phyloP scores from a whole-genome alignment of 2,888 invertebrate genomes.

The Cyaniris semiargus region DNA sequence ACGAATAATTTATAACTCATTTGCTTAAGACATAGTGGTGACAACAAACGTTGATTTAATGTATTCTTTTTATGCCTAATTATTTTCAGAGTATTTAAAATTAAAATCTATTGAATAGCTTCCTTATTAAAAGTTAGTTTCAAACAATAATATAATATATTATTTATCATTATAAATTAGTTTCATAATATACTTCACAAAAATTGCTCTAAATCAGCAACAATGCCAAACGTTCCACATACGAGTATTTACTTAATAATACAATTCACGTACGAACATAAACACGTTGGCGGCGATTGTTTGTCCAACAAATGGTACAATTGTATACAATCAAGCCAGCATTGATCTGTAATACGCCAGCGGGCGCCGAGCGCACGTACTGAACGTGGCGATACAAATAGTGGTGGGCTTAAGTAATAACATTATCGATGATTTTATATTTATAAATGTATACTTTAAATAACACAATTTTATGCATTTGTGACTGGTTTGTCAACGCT shows the following conservation, averaged over 20 bases:
- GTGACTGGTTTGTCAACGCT: too few relatives aligned
- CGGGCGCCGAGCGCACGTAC: conserved; percentile 45
- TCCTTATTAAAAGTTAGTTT: too few relatives aligned
- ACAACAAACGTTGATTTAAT: not conserved
- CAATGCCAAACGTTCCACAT: not conserved
- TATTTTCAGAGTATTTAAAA: not conserved
- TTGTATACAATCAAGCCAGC: conserved; percentile 28
- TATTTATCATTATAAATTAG: too few relatives aligned
- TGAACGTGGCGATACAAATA: conserved; percentile 39
- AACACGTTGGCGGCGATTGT: conserved; percentile 13
- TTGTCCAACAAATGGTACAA: conserved; percentile 26
- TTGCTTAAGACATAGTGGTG: not conserved
- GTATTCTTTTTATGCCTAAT: not conserved
- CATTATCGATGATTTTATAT: conserved; percentile 10
- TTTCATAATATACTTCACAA: too few relatives aligned
- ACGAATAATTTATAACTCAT: not conserved
- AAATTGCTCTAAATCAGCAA: too few relatives aligned
- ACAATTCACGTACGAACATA: conserved; percentile 10
- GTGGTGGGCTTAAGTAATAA: not conserved
- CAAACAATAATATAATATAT: too few relatives aligned
- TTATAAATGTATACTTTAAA: too few relatives aligned
- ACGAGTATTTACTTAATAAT: not conserved
- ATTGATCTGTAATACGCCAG: conserved; percentile 41
- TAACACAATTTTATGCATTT: too few relatives aligned
- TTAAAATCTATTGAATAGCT: not conserved